Percentiles rank a stretch among this genome's conserved stretches.
These are phyloP conservation scores for Megathymus violae DNA, from an alignment of 1,140 invertebrate genomes.

Conservation along the genomic window DNA sequence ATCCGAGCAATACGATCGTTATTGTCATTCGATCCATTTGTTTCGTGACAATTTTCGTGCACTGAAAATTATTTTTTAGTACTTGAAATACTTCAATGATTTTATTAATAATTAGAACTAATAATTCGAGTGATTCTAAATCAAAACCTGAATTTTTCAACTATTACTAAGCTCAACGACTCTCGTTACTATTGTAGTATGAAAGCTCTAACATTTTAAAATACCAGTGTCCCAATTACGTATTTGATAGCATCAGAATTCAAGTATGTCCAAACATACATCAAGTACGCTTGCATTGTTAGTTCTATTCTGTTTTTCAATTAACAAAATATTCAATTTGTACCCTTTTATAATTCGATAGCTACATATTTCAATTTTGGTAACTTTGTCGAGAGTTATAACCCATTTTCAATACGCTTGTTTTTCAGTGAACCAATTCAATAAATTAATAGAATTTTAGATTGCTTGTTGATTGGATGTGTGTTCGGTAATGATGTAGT, in stretches of 20 bases:
- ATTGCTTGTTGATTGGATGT: background rate
- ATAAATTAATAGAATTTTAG: background rate
- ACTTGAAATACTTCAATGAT: background rate
- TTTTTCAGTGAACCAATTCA: background rate
- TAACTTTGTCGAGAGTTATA: slow-evolving; percentile 10
- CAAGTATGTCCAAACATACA: slow-evolving; percentile 28
- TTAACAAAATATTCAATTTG: slow-evolving; percentile 24
- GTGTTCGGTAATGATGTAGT: background rate
- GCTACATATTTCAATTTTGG: slow-evolving; percentile 8
- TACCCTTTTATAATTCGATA: slow-evolving; percentile 22
- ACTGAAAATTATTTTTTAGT: background rate
- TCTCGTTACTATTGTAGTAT: slow-evolving; percentile 13
- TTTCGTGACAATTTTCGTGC: no score
- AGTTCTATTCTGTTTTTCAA: slow-evolving; percentile 13
- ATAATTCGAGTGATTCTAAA: slow-evolving; percentile 18
- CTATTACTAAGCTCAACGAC: slow-evolving; percentile 22
- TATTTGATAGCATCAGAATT: slow-evolving; percentile 1
- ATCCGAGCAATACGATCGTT: no score
- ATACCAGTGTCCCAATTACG: slow-evolving; percentile 23
- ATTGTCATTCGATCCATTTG: no score
- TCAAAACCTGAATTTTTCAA: slow-evolving; percentile 19
- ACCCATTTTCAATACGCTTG: slow-evolving; percentile 21
- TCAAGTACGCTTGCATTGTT: slow-evolving; percentile 7
- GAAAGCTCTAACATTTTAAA: slow-evolving; percentile 24
- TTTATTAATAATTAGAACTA: slow-evolving; percentile 15